Base-by-base conservation (phyloP, 2,797 vertebrate genomes). In the Coregonus suidteri region DNA sequence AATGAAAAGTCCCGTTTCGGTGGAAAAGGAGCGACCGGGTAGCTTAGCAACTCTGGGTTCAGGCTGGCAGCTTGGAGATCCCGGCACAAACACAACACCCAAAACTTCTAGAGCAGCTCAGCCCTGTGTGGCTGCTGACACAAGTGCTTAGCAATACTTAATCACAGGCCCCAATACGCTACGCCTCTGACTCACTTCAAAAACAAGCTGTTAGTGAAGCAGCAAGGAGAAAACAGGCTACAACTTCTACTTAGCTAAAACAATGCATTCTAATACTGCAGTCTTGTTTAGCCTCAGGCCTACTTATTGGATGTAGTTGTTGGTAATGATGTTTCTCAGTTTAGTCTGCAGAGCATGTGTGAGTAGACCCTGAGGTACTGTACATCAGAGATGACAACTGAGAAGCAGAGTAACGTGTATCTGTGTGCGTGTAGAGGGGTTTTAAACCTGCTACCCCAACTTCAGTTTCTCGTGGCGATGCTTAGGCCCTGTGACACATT, bases 401-500 rank as follows among this genome's bases (percentile, higher is more conserved):
- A 41, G 1, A 34, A 75, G 68, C 54, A 31, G 51, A 51, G 30
- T 72, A 11, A 52, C 75, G 54, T 64, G 73, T 62, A 51, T 25
- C 66, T 5, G 56, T n/a, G 71, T 5, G 30, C 54, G 54, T 78
- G 73, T 84, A 69, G 66, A 7, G 69, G 74, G 70, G 53, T 71
- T 78, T 82, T 88, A 82, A 41, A 72, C 74, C 86, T 34, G 67
- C 30, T 70, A 68, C 69, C 15, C 66, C 64, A 66, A 86, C 84
- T 86, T 86, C 71, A 76, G 78, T 87, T 79, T 80, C 80, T 30
- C 16, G 82, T 67, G 53, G 69, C 7, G 31, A 77, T 78, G 77
- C 85, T 84, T 35, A 82, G 67, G 73, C 82, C 81, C 77, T 74
- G 73, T 75, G 85, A 87, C 78, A 85, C 81, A 87, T 88, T 84